These are phyloP conservation scores for Alcedo atthis DNA, from an alignment of 2,797 vertebrate species.

Conservation along the genomic window DNA sequence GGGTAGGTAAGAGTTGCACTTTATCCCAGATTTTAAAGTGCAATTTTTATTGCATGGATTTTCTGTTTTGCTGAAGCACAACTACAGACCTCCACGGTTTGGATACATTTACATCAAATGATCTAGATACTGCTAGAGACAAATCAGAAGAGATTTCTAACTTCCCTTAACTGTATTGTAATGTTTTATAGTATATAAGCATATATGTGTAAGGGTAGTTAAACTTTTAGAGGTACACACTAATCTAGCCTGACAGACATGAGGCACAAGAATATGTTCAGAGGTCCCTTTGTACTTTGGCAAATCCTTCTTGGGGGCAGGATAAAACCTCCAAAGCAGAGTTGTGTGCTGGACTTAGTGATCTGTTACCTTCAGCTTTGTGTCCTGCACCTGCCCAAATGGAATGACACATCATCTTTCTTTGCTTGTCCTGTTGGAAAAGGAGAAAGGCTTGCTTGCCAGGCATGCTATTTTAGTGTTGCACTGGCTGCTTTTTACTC, in stretches of 20 bases:
- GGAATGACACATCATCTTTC: neutral
- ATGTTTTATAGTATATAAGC: neutral
- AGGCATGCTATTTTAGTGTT: neutral
- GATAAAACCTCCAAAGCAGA: conserved; percentile 4
- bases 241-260: neutral
- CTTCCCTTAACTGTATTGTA: neutral
- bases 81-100: neutral
- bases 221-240: neutral
- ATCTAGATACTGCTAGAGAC: neutral
- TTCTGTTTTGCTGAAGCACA: neutral
- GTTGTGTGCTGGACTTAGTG: neutral
- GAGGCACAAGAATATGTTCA: neutral
- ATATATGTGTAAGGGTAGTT: neutral
- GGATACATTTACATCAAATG: neutral
- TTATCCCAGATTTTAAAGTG: neutral
- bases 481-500: neutral
- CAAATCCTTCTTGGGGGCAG: neutral
- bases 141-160: neutral
- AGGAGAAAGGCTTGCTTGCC: neutral
- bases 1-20: neutral
- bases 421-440: neutral
- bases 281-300: neutral
- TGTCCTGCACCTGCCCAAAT: neutral
- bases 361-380: neutral
- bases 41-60: neutral